Base-by-base conservation (phyloP, 2,888 invertebrate genomes). In the Cosmorhoe ocellata region DNA sequence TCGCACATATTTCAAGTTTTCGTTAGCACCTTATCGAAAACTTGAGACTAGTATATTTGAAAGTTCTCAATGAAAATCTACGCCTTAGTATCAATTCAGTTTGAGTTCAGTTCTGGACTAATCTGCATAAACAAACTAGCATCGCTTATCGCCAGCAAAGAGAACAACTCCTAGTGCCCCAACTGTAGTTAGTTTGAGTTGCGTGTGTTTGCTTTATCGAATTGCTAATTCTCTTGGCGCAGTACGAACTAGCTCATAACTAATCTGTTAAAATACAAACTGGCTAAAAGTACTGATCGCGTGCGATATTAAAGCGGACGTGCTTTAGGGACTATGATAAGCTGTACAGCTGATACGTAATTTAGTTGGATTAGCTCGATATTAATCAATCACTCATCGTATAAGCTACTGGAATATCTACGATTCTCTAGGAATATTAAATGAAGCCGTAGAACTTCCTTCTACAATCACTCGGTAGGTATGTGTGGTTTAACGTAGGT, bases 131-230 rank as follows among this genome's bases (percentile, higher is more conserved):
- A 30, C 12, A 33, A 40, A 46, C 33, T 31, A 24, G 30, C 34
- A 8, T 33, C 38, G 43, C 49, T 50, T 10, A 43, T 43, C 49
- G 49, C 49, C 28, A 45, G 57, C 45, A 47, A 51, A 54, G 47
- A 46, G 49, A 52, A 27, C 49, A 43, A 43, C 49, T 38, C 51
- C 52, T 42, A 30, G 52, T 51, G 47, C 41, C 51, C 52, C 46
- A 56, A 49, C 41, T 48, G 41, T 31, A 41, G 59, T 62, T 56
- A 38, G 50, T 49, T 47, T 27, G 34, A 54, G 37, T 58, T 57
- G 74, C 69, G 68, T 72, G 71, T 68, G 68, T 67, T 65, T 63
- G 65, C 66, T 67, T 67, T 66, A 74, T 74, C 65, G 69, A 72
- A 71, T 66, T 65, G 64, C 64, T 66, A 68, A 71, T 64, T 59